These are phyloP conservation scores for Stenotaenia linearis DNA, from an alignment of 2,888 invertebrate genomes.

Conservation along the genomic window DNA sequence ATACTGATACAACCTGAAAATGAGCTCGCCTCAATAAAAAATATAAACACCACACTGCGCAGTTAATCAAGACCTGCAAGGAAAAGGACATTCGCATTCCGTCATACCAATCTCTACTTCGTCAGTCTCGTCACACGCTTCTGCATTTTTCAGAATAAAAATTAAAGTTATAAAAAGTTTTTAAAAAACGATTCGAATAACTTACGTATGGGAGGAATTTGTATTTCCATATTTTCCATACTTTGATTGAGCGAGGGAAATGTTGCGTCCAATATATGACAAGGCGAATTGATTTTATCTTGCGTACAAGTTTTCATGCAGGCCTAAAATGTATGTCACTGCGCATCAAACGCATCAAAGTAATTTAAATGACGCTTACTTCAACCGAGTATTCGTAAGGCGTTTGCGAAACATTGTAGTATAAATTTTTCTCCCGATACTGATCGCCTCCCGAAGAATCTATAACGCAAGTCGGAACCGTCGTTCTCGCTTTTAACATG, in stretches of 20 bases:
- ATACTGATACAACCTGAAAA: no score
- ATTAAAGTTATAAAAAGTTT: not conserved
- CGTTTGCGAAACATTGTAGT: not conserved
- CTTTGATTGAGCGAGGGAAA: not conserved
- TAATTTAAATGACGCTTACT: not conserved
- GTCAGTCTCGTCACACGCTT: not conserved
- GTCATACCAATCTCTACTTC: not conserved
- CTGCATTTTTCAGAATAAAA: not conserved
- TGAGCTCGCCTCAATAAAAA: no score
- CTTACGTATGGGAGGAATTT: not conserved
- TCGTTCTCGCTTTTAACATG: not conserved
- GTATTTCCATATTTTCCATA: not conserved
- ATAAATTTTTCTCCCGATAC: not conserved
- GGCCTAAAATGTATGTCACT: not conserved
- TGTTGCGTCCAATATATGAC: not conserved
- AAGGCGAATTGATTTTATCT: not conserved
- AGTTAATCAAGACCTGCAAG: no score
- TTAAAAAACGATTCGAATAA: not conserved
- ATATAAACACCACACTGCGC: no score
- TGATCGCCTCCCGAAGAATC: not conserved
- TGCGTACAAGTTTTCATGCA: not conserved
- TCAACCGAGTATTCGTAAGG: not conserved
- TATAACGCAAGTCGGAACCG: not conserved
- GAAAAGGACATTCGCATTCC: not conserved
- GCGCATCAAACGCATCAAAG: no score